phyloP scores from a whole-genome alignment of 2,113 vertebrate genomes.

The Apodemus speciosus region DNA sequence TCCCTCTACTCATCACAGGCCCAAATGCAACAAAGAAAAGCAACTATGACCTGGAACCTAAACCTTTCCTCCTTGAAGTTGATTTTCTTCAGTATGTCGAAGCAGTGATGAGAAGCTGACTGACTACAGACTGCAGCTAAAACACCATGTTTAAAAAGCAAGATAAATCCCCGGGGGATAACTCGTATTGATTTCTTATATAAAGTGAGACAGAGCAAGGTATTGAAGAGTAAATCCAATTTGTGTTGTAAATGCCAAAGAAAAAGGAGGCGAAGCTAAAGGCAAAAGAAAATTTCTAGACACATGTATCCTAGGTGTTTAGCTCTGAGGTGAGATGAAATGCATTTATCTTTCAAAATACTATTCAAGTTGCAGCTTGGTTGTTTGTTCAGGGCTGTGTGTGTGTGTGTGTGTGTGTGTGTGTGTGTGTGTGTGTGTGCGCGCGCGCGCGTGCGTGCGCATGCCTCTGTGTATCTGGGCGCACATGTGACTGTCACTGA shows the following conservation, averaged over 20 bases:
- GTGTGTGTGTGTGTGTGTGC: background rate
- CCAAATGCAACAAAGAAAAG: background rate
- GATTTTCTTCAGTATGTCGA: background rate
- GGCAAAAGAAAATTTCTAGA: background rate
- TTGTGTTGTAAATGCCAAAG: conserved; percentile 6
- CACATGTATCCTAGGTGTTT: background rate
- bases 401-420: background rate
- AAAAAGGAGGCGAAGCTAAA: background rate
- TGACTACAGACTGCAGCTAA: background rate
- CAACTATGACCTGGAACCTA: background rate
- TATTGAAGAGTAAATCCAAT: background rate
- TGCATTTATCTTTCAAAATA: background rate
- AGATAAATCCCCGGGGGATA: background rate
- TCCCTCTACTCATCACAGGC: background rate
- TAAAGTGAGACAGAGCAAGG: background rate
- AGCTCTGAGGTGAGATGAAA: no score
- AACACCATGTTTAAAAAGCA: background rate
- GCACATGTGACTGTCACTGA: background rate
- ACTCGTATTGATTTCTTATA: background rate
- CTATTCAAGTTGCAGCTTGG: background rate
- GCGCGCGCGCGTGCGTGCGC: background rate
- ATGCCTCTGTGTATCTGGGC: no score
- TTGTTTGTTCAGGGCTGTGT: background rate
- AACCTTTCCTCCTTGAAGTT: background rate
- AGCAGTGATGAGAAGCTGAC: background rate